These are phyloP conservation scores for Epinephelus cyanopodus DNA, from an alignment of 2,113 vertebrate genomes.

Conservation along the genomic window DNA sequence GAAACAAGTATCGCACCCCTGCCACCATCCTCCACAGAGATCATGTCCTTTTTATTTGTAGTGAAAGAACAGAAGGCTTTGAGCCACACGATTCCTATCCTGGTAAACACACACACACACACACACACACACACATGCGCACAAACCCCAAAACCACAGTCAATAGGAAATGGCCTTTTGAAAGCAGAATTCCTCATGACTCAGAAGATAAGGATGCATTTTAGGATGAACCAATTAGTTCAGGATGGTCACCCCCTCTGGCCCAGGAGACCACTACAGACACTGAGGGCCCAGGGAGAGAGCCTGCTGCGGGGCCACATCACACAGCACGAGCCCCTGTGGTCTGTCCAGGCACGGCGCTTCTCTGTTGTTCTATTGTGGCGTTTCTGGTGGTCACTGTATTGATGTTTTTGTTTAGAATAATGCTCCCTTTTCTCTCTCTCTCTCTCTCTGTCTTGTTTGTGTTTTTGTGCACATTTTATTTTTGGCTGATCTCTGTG, in stretches of 20 bases:
- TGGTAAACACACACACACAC: slow-evolving; percentile 34
- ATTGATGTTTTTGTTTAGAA: slow-evolving; percentile 58
- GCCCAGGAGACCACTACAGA: slow-evolving; percentile 63
- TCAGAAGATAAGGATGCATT: slow-evolving; percentile 72
- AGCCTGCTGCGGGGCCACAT: slow-evolving; percentile 70
- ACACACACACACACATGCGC: background rate
- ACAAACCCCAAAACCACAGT: slow-evolving; percentile 50
- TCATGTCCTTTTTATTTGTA: slow-evolving; percentile 5
- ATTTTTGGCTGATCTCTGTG: slow-evolving; percentile 59
- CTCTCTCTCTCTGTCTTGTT: slow-evolving; percentile 30
- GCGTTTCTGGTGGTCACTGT: slow-evolving; percentile 47
- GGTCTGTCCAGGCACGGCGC: slow-evolving; percentile 32
- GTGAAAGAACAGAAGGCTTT: slow-evolving; percentile 37
- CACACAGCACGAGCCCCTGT: slow-evolving; percentile 56
- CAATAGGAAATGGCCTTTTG: slow-evolving; percentile 60
- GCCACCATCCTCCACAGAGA: slow-evolving; percentile 4
- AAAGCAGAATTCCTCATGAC: slow-evolving; percentile 62
- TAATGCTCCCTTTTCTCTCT: slow-evolving; percentile 31
- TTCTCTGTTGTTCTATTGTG: slow-evolving; percentile 59
- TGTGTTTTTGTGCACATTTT: slow-evolving; percentile 50
- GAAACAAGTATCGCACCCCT: background rate
- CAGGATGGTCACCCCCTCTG: slow-evolving; percentile 53
- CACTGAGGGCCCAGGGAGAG: slow-evolving; percentile 35
- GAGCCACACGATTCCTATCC: slow-evolving; percentile 33
- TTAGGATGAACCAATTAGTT: slow-evolving; percentile 65